Conservation (phyloP, 2,888 invertebrate genomes). For the Alviniconcha strummeri region DNA sequence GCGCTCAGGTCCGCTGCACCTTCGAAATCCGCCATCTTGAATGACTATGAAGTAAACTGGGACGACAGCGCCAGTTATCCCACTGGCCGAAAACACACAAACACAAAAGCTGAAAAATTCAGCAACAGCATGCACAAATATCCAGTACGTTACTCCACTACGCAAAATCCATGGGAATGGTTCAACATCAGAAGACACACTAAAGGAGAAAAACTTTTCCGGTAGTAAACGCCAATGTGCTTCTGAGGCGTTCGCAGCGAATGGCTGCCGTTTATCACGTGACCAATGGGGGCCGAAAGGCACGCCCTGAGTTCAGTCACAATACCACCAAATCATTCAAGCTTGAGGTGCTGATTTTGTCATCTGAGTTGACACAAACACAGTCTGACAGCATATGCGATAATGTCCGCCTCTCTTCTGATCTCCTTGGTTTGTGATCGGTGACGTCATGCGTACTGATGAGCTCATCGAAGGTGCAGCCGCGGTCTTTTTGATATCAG, state of each 20-base stretch:
- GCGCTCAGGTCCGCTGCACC: conserved; percentile 58
- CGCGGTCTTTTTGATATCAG: not conserved
- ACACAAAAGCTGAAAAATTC: not conserved
- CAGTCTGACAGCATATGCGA: too few species aligned
- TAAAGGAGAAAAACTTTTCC: conserved; percentile 7
- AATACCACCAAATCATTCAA: conserved; percentile 5
- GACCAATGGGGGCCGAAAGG: conserved; percentile 38
- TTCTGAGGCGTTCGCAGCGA: conserved; percentile 30
- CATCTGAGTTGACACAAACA: too few species aligned
- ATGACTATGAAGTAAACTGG: conserved; percentile 24
- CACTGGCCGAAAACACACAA: not conserved
- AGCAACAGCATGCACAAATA: conserved; percentile 2
- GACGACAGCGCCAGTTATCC: not conserved
- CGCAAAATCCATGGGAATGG: conserved; percentile 29
- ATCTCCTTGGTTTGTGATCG: not conserved
- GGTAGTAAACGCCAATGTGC: conserved; percentile 31
- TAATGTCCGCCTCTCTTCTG: too few species aligned
- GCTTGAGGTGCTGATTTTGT: not conserved
- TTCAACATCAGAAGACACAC: conserved; percentile 14
- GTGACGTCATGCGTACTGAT: conserved; percentile 18
- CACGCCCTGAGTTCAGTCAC: conserved; percentile 43
- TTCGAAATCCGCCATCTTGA: conserved; percentile 58
- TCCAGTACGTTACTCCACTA: conserved; percentile 20
- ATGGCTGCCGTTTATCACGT: conserved; percentile 46
- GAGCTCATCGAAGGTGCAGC: conserved; percentile 10